These are phyloP conservation scores for Eupsilia transversa DNA, from an alignment of 2,888 invertebrate genomes.

Conservation along the genomic window DNA sequence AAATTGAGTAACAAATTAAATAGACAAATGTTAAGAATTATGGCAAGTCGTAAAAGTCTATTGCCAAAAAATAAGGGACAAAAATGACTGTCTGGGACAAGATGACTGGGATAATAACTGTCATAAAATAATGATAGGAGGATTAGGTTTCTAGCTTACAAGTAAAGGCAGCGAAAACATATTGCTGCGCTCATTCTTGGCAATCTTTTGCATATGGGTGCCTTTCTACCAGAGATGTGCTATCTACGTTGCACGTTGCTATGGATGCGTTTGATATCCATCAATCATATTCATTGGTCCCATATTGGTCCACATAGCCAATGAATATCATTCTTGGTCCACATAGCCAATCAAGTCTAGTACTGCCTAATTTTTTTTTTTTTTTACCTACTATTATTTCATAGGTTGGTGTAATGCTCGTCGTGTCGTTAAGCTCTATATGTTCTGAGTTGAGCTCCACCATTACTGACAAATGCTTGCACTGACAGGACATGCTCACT, in stretches of 20 bases:
- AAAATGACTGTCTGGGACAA: neutral
- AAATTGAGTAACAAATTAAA: slow-evolving; percentile 5
- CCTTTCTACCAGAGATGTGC: no score
- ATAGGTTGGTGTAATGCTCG: neutral
- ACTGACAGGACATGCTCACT: no score
- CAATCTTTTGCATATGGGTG: neutral
- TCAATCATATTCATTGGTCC: no score
- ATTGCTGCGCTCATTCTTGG: neutral
- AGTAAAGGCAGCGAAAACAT: no score
- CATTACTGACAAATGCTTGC: neutral
- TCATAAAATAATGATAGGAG: neutral
- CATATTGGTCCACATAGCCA: no score
- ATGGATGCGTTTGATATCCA: no score
- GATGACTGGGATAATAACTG: neutral
- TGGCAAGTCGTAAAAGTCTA: neutral
- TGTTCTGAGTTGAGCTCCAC: neutral
- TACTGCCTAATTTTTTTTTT: neutral
- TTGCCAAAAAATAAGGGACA: neutral
- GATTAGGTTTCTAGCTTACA: neutral
- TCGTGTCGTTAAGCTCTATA: no score
- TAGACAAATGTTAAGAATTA: slow-evolving; percentile 1
- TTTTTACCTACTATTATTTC: neutral
- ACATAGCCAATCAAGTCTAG: no score
- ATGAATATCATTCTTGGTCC: no score
- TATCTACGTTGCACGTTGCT: no score